Evolutionary conservation across 2,888 invertebrate genomes (phyloP), one percentile per base, ranked within the genome.

Genomic region (Drosophila mettleri): DNA sequence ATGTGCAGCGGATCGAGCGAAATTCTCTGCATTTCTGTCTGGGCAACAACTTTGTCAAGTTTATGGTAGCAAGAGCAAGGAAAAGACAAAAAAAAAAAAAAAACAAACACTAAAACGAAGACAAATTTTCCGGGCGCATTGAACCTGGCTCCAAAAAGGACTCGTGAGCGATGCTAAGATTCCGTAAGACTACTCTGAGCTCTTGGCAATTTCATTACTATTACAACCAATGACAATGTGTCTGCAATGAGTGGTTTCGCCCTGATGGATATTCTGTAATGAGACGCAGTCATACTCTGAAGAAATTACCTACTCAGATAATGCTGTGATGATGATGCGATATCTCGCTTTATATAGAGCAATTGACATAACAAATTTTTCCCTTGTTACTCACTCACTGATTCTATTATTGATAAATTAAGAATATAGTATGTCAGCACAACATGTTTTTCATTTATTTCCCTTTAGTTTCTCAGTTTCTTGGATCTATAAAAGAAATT

Each of bases 81-180:
- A 3, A 5, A 0, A 6, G 14, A 22, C 20, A 24, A n/a, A 45
- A 27, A 59, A 64, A 46, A 22, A 39, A 41, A 27, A 48, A 63
- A 24, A 52, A 14, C 27, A 27, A 22, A 18, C 24, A n/a, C 9
- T n/a, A 39, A 27, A 53, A 39, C 14, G 24, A 39, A 29, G 20
- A 53, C 20, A 20, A 36, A 36, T 22, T 55, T 61, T 60, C 27
- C 14, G 64, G 45, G 73, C 65, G 22, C 76, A 74, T 65, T 75
- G 76, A 74, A 77, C 78, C 62, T 67, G 55, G 24, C 36, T 39
- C 55, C 38, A 58, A 59, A 75, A 61, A 61, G 64, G 60, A 65
- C 64, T 69, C 48, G 54, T 31, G 51, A 41, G 20, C 27, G 24
- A 38, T n/a, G 16, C 27, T 24, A 59, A 22, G 60, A 59, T 10